phyloP scores from a whole-genome alignment of 2,113 vertebrate species.

The Kryptolebias marmoratus region DNA sequence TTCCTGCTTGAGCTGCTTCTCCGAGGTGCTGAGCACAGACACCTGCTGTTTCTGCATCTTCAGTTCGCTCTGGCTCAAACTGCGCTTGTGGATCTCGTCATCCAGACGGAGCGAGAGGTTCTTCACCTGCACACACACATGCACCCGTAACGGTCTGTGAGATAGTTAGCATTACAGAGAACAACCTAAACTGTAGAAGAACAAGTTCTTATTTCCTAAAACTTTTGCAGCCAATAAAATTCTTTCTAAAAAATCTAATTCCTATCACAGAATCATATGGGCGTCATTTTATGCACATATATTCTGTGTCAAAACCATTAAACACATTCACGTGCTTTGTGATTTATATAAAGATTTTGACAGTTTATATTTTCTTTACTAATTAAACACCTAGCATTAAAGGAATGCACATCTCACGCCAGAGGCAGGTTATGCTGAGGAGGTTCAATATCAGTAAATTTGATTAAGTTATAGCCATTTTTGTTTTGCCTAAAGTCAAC shows the following conservation, averaged over 20 bases:
- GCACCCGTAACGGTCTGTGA: background rate
- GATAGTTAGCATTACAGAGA: background rate
- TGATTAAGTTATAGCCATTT: no score
- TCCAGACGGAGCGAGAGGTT: slow-evolving; percentile 89
- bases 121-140: slow-evolving; percentile 83
- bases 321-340: no score
- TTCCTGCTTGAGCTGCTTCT: slow-evolving; percentile 96
- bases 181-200: background rate
- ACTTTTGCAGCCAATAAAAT: background rate
- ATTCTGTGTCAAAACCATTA: background rate
- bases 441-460: no score
- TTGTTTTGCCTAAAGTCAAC: no score
- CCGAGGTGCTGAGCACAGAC: slow-evolving; percentile 87
- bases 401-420: no score
- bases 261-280: background rate
- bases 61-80: slow-evolving; percentile 89
- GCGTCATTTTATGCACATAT: background rate
- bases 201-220: background rate
- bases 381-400: no score
- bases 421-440: no score
- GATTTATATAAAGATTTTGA: no score
- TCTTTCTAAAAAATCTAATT: background rate
- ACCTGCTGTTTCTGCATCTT: slow-evolving; percentile 93
- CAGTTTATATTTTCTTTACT: no score
- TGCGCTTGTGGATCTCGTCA: slow-evolving; percentile 90